Evolutionary conservation across 1,140 invertebrate genomes (phyloP), one percentile per base, ranked within the genome.

Genomic region (Drosophila ohnishii): DNA sequence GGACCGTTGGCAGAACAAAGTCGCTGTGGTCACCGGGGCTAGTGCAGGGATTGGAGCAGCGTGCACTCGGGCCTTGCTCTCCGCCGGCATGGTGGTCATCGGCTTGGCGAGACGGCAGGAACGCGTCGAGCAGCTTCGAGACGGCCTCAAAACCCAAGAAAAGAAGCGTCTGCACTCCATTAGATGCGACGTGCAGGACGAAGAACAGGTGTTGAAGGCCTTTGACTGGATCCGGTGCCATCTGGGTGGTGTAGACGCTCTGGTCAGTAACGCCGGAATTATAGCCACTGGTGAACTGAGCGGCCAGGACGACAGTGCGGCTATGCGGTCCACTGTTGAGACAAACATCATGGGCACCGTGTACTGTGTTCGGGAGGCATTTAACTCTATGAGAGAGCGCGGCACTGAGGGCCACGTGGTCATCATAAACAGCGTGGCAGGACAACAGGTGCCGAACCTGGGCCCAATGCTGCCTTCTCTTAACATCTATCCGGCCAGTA

Each of bases 201-300:
- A 95, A 75, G 92, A 94, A 13, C 94, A 96, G 4, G 94, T 97
- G 32, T 57, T 93, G 5, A 85, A 92, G 19, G 93, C 95, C 34
- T 97, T 97, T 78, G 80, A 93, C 47, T 94, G 94, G 93, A 92
- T 94, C 4, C 92, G 94, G 30, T 87, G 92, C 0, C 93, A 93
- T 1, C 91, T 95, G 22, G 95, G 95, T 3, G 94, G 94, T 2
- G 92, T 95, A 1, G 94, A 96, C 80, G 92, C 97, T 5, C 92
- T 96, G 39, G 92, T 97, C 39, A 97, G 96, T 89, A 96, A 96
- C 91, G 96, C 96, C 14, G 96, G 95, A 2, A 80, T 95, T 2
- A 89, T 92, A 1, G 75, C 80, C 91, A 82, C 93, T 92, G 93
- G 87, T 75, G 75, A 86, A 91, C 34, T 94, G 93, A 80, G 83